A percentile compares a stretch with the other conserved stretches of the same genome.
Conservation (phyloP, 2,797 vertebrate species). For the Thripadectes ignobilis region DNA sequence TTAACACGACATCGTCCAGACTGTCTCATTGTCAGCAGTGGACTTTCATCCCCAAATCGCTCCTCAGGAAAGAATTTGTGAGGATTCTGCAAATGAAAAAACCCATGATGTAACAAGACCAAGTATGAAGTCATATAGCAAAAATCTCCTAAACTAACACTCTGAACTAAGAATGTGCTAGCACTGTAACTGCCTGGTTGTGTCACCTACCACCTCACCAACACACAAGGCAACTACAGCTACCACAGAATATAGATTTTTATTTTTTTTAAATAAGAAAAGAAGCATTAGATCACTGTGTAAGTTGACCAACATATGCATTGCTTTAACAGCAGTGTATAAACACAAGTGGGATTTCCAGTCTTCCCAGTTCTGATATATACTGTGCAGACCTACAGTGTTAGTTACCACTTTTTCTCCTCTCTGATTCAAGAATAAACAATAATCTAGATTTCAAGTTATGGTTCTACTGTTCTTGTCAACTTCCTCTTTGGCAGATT, state of each 20-base stretch:
- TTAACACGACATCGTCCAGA: conserved; percentile 91
- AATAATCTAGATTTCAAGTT: neutral
- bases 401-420: neutral
- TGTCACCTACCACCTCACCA: neutral
- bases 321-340: neutral
- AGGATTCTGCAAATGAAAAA: conserved; percentile 85
- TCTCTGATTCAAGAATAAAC: neutral
- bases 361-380: neutral
- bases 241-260: neutral
- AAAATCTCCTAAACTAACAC: neutral
- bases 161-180: neutral
- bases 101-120: neutral
- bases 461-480: neutral
- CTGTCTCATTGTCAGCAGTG: conserved; percentile 91
- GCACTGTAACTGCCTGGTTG: neutral
- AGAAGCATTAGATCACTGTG: neutral
- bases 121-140: neutral
- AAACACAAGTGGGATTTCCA: neutral
- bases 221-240: neutral
- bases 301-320: neutral
- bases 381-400: neutral
- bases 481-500: neutral
- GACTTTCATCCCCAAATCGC: conserved; percentile 97
- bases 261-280: neutral
- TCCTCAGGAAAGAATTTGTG: conserved; percentile 99